Percentiles rank a stretch among this genome's conserved stretches.
Evolutionary conservation across 2,888 invertebrate genomes (phyloP).

Genomic region (Sialis lutaria): DNA sequence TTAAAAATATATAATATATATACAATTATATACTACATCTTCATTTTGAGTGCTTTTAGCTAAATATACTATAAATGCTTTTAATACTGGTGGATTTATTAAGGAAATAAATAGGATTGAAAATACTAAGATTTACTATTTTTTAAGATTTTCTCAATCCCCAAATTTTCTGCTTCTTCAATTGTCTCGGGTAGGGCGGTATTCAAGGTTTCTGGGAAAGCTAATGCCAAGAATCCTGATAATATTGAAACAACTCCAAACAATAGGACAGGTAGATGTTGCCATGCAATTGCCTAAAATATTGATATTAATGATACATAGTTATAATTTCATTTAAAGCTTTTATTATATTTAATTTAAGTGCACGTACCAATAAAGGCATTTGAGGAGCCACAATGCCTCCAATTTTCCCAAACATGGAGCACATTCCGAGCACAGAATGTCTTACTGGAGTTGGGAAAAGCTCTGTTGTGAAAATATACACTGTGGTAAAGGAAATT

Average conservation of each 20-base stretch:
- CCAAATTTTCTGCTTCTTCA: conserved; percentile 42
- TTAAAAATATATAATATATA: no score
- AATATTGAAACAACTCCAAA: conserved; percentile 42
- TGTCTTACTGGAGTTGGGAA: conserved; percentile 47
- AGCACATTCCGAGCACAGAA: conserved; percentile 41
- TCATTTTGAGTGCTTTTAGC: no score
- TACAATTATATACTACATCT: no score
- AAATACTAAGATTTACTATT: no score
- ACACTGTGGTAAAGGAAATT: conserved; percentile 42
- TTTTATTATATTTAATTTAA: no score
- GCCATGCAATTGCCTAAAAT: conserved; percentile 22
- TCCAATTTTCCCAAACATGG: conserved; percentile 46
- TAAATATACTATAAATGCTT: no score
- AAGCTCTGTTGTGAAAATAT: conserved; percentile 49
- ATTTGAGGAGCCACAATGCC: conserved; percentile 49
- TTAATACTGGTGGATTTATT: no score
- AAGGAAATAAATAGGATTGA: no score
- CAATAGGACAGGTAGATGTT: conserved; percentile 34
- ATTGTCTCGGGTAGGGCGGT: conserved; percentile 49
- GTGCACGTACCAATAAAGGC: conserved; percentile 38
- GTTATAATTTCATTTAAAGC: no score
- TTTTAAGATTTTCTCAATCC: conserved; percentile 7
- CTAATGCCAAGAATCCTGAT: conserved; percentile 40
- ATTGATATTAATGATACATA: background rate
- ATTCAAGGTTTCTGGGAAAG: conserved; percentile 53